These are phyloP conservation scores for Phataginus tetradactyla DNA, from an alignment of 2,797 vertebrate species.

Conservation along the genomic window DNA sequence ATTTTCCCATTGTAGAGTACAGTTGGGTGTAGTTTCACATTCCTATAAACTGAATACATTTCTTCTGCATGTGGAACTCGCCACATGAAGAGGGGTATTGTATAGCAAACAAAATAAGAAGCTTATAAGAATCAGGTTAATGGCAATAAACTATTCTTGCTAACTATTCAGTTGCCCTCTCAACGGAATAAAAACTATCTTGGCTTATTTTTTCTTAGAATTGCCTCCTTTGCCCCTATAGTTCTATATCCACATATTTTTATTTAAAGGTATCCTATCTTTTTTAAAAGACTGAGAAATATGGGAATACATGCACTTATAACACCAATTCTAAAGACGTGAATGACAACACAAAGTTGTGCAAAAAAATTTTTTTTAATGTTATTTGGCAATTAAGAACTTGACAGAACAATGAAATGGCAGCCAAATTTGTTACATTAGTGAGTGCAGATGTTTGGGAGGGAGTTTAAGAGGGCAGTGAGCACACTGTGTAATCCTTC, in stretches of 20 bases:
- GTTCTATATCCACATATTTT: neutral
- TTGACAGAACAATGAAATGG: neutral
- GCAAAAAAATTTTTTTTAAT: neutral
- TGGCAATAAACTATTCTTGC: slow-evolving; percentile 9
- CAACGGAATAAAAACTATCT: neutral
- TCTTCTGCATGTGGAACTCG: slow-evolving; percentile 1
- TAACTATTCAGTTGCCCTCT: slow-evolving; percentile 5
- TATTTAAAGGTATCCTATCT: slow-evolving; percentile 1
- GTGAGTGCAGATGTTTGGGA: neutral
- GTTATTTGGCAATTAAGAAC: slow-evolving; percentile 4
- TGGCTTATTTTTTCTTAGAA: neutral
- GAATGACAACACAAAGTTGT: neutral
- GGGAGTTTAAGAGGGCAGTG: neutral
- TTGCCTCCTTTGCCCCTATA: neutral
- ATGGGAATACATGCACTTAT: neutral
- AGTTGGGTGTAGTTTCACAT: slow-evolving; percentile 57
- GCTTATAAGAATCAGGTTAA: neutral
- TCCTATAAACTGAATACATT: slow-evolving; percentile 32
- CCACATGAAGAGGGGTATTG: slow-evolving; percentile 53
- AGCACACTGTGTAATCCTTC: neutral
- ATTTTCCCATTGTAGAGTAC: slow-evolving; percentile 49
- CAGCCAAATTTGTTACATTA: neutral
- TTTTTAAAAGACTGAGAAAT: neutral
- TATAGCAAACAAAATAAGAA: neutral
- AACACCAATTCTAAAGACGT: neutral